These are phyloP conservation scores for Brachyhypopomus gauderio DNA, from an alignment of 2,113 vertebrate genomes.

Conservation along the genomic window DNA sequence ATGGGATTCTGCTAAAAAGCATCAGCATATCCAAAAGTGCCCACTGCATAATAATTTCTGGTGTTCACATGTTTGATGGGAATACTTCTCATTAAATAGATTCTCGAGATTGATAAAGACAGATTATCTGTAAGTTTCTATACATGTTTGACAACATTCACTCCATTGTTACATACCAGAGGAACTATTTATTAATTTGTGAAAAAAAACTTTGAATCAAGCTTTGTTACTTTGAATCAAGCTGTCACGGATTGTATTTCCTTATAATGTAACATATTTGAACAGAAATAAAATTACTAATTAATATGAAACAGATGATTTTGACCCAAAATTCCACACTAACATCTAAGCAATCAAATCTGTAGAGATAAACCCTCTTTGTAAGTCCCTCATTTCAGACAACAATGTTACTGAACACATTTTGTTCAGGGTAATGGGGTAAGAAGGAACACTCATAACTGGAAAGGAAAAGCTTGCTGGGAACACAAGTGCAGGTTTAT, in stretches of 20 bases:
- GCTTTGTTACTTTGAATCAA: not conserved
- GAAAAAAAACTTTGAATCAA: not conserved
- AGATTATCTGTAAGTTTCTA: too few relatives aligned
- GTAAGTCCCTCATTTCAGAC: not conserved
- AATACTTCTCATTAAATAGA: too few relatives aligned
- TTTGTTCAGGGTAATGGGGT: not conserved
- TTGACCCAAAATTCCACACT: not conserved
- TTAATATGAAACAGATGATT: not conserved
- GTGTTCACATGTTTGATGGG: not conserved
- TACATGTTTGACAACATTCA: too few relatives aligned
- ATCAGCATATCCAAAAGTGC: not conserved
- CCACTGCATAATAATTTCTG: not conserved
- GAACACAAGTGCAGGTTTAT: not conserved
- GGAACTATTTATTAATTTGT: not conserved
- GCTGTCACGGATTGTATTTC: not conserved
- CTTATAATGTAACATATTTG: not conserved
- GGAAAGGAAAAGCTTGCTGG: not conserved
- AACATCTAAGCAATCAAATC: not conserved
- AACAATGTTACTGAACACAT: conserved; percentile 16
- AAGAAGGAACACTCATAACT: not conserved
- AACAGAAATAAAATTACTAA: not conserved
- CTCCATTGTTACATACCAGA: too few relatives aligned
- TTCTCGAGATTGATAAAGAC: too few relatives aligned
- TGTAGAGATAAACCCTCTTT: not conserved
- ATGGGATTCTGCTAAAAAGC: not conserved